A percentile compares a stretch with the other conserved stretches of the same genome.
phyloP scores from a whole-genome alignment of 2,888 invertebrate species.

The Cerceris ruficornis region DNA sequence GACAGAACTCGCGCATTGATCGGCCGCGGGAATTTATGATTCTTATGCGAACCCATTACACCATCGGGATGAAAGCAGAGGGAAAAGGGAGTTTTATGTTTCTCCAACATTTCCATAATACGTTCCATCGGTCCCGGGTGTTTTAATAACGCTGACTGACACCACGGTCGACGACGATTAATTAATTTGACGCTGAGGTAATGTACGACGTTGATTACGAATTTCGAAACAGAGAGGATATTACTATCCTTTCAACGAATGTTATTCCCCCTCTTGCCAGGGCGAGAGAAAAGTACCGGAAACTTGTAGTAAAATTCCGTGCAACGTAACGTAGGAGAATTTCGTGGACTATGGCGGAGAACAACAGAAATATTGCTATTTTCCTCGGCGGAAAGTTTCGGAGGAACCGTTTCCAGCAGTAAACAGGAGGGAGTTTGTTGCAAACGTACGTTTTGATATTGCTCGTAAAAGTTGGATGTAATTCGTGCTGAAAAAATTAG shows the following conservation, averaged over 20 bases:
- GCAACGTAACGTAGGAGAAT: conserved; percentile 25
- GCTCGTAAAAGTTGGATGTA: conserved; percentile 20
- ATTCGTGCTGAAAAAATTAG: conserved; percentile 22
- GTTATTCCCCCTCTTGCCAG: conserved; percentile 10
- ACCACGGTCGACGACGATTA: background rate
- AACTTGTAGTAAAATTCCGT: conserved; percentile 42
- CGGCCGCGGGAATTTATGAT: conserved; percentile 4
- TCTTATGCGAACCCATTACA: background rate
- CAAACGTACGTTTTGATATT: conserved; percentile 30
- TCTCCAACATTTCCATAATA: too few species aligned
- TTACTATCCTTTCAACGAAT: conserved; percentile 10
- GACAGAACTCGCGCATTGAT: conserved; percentile 6
- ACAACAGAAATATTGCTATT: conserved; percentile 50
- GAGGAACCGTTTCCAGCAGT: conserved; percentile 24
- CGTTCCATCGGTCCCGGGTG: too few species aligned
- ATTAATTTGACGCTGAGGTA: background rate
- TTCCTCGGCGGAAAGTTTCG: conserved; percentile 35
- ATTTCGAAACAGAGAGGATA: conserved; percentile 8
- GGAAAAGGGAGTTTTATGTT: too few species aligned
- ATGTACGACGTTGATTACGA: conserved; percentile 1
- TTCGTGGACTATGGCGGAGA: conserved; percentile 31
- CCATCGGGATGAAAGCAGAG: too few species aligned
- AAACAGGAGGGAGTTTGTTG: conserved; percentile 35
- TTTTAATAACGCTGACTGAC: too few species aligned
- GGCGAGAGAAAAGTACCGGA: conserved; percentile 12